These are phyloP conservation scores for Lasioglossum malachurum DNA, from an alignment of 2,888 invertebrate genomes.

Conservation along the genomic window DNA sequence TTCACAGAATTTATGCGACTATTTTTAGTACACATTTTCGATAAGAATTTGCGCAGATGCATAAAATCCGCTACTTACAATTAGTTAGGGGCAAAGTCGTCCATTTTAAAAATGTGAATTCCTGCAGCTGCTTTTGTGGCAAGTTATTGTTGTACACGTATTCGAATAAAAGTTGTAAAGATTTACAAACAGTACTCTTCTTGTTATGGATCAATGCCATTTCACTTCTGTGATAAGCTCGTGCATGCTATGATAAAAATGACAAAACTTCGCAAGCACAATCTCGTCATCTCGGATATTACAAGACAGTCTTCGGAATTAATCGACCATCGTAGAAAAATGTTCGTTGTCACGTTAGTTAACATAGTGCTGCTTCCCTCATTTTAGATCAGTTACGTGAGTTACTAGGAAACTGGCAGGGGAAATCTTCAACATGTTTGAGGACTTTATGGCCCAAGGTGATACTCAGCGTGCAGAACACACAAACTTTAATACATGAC, in stretches of 20 bases:
- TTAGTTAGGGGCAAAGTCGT: no score
- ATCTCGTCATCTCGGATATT: background rate
- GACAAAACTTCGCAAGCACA: background rate
- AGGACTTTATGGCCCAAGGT: background rate
- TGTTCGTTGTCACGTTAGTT: background rate
- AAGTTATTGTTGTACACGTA: no score
- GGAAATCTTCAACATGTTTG: background rate
- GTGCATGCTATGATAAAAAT: background rate
- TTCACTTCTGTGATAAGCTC: background rate
- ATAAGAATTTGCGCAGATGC: no score
- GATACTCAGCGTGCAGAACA: background rate
- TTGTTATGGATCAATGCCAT: background rate
- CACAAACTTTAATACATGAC: background rate
- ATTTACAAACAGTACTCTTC: background rate
- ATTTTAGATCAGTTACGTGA: background rate
- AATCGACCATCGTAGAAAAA: background rate
- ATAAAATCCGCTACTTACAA: no score
- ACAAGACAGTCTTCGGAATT: background rate
- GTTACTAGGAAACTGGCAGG: background rate
- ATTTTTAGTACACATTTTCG: no score
- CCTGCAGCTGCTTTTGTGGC: no score
- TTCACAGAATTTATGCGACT: background rate
- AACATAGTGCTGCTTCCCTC: background rate
- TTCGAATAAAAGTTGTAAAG: background rate
- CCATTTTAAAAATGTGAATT: no score